Conservation (phyloP, 2,797 vertebrate genomes). For the Sternarchorhynchus goeldii region DNA sequence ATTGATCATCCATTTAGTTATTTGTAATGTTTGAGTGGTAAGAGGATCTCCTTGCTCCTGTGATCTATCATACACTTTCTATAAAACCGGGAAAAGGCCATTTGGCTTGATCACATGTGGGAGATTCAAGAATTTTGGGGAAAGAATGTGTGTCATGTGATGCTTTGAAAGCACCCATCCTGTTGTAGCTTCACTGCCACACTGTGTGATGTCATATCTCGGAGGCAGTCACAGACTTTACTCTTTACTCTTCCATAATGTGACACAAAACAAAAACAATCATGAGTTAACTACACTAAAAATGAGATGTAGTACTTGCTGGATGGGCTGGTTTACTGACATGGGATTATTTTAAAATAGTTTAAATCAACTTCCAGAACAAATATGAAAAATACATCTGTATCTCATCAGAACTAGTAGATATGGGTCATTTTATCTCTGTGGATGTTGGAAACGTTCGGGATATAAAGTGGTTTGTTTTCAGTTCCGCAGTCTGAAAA, state of each 20-base stretch:
- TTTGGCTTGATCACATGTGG: constrained; percentile 16
- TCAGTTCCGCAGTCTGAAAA: too few species aligned
- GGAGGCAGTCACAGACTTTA: not conserved
- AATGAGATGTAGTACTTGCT: not conserved
- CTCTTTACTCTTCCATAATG: not conserved
- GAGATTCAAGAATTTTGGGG: constrained; percentile 42
- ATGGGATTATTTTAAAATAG: not conserved
- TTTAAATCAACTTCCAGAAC: not conserved
- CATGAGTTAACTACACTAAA: not conserved
- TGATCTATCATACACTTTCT: constrained; percentile 16
- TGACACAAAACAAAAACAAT: not conserved
- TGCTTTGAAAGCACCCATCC: constrained; percentile 33
- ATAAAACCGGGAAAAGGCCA: constrained; percentile 25
- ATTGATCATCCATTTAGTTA: not conserved
- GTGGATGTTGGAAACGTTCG: too few species aligned
- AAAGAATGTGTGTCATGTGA: constrained; percentile 40
- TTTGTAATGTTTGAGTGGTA: constrained; percentile 6
- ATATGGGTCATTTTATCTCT: too few species aligned
- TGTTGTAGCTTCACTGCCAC: constrained; percentile 13
- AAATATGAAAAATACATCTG: not conserved
- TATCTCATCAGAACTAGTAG: not conserved
- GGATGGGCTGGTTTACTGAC: not conserved
- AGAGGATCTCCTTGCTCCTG: not conserved
- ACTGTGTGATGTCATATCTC: constrained; percentile 28
- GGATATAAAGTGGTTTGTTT: too few species aligned